Percentiles rank a stretch among this genome's conserved stretches.
These are phyloP conservation scores for Bungarus multicinctus DNA, from an alignment of 2,113 vertebrate species.

Conservation along the genomic window DNA sequence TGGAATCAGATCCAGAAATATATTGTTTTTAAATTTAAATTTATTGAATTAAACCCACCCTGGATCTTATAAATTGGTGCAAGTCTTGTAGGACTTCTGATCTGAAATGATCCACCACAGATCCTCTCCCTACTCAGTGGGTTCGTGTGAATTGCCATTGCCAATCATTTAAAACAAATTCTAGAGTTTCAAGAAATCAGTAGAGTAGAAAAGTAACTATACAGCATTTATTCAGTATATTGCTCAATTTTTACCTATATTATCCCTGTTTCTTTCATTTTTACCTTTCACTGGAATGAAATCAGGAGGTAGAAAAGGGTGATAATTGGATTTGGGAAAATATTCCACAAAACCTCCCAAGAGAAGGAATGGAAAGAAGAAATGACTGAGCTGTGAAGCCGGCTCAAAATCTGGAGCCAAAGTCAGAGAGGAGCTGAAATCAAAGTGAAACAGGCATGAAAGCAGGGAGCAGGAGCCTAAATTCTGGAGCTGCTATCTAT, in stretches of 20 bases:
- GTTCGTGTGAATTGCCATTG: background rate
- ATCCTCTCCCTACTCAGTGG: background rate
- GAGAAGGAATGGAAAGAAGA: background rate
- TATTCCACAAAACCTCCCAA: background rate
- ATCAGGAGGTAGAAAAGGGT: background rate
- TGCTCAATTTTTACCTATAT: background rate
- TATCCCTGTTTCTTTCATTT: background rate
- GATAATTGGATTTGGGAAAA: background rate
- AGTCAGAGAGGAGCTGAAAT: background rate
- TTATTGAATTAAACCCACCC: background rate
- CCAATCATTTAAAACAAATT: background rate
- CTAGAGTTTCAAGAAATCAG: background rate
- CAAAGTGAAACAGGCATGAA: background rate
- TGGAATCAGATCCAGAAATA: background rate
- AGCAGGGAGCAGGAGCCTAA: background rate
- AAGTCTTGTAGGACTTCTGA: background rate
- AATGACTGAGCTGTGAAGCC: background rate
- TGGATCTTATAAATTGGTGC: background rate
- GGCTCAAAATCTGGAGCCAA: background rate
- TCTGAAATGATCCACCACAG: background rate
- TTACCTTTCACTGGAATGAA: background rate
- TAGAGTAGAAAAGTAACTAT: background rate
- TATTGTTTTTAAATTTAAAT: background rate
- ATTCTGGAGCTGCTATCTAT: background rate
- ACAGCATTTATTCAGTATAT: background rate